A percentile compares a stretch with the other conserved stretches of the same genome.
Conservation (phyloP, 2,888 invertebrate species). For the Blastobasis adustella region DNA sequence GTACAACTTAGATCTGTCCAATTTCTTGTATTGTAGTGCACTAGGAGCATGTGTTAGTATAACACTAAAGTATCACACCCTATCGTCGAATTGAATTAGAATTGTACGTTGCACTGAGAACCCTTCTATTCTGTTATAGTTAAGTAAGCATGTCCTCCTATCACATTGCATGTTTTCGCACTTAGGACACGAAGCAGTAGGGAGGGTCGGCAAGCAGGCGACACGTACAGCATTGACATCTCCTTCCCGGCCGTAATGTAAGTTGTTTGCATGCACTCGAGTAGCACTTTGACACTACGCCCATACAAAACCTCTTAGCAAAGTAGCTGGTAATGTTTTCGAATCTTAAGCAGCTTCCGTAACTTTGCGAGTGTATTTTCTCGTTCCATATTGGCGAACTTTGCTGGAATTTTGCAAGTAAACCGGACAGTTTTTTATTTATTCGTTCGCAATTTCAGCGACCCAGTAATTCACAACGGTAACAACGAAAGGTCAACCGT, state of each 20-base stretch:
- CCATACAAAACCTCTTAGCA: too few relatives aligned
- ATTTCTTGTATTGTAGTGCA: slow-evolving; percentile 15
- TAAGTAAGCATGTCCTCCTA: slow-evolving; percentile 54
- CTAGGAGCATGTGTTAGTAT: slow-evolving; percentile 20
- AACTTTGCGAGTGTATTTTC: too few relatives aligned
- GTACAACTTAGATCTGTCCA: neutral
- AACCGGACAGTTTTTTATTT: too few relatives aligned
- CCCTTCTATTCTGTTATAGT: too few relatives aligned
- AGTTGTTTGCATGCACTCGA: slow-evolving; percentile 62
- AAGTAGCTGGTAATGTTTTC: too few relatives aligned
- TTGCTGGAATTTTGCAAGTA: too few relatives aligned
- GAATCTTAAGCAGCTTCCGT: too few relatives aligned
- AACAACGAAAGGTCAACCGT: slow-evolving; percentile 91
- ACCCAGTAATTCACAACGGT: slow-evolving; percentile 90
- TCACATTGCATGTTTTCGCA: slow-evolving; percentile 72
- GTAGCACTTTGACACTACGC: slow-evolving; percentile 33
- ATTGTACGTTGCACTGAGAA: neutral
- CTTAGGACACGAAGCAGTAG: slow-evolving; percentile 81
- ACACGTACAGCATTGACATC: slow-evolving; percentile 93
- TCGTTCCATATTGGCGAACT: too few relatives aligned
- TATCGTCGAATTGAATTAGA: neutral
- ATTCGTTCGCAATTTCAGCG: slow-evolving; percentile 71
- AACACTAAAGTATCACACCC: slow-evolving; percentile 11
- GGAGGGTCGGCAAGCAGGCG: slow-evolving; percentile 90
- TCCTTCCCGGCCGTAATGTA: slow-evolving; percentile 95